Conservation (phyloP, 2,797 vertebrate genomes). For the Tachyglossus aculeatus region DNA sequence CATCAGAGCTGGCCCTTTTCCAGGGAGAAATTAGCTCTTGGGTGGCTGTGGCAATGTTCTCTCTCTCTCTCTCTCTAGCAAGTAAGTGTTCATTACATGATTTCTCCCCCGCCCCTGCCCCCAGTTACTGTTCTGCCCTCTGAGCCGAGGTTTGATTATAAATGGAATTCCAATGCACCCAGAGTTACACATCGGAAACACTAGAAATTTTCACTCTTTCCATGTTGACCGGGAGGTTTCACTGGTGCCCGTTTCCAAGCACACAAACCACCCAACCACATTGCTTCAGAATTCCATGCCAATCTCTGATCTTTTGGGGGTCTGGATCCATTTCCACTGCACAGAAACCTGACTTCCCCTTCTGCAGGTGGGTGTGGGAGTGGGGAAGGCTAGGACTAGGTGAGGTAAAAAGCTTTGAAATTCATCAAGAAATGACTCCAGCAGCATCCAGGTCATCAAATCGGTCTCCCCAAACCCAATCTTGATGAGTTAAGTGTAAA, state of each 20-base stretch:
- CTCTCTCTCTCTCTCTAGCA: too few relatives aligned
- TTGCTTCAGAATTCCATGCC: slow-evolving; percentile 30
- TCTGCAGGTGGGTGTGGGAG: too few relatives aligned
- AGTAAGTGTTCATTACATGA: too few relatives aligned
- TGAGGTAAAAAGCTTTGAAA: slow-evolving; percentile 41
- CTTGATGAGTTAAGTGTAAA: slow-evolving; percentile 51
- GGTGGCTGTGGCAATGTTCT: too few relatives aligned
- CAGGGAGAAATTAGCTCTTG: too few relatives aligned
- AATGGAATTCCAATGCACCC: slow-evolving; percentile 5
- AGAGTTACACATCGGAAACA: slow-evolving; percentile 16
- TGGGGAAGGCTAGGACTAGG: too few relatives aligned
- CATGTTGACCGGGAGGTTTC: not conserved
- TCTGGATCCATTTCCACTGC: slow-evolving; percentile 41
- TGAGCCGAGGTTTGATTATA: not conserved
- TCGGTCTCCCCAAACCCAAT: slow-evolving; percentile 38
- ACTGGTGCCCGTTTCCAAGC: not conserved
- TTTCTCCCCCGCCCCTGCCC: not conserved
- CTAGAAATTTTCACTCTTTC: not conserved
- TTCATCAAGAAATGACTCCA: slow-evolving; percentile 26
- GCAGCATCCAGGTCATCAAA: slow-evolving; percentile 42
- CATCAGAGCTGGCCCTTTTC: too few relatives aligned
- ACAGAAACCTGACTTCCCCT: slow-evolving; percentile 49
- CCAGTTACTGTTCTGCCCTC: not conserved
- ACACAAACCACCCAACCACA: too few relatives aligned
- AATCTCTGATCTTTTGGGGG: slow-evolving; percentile 24